Evolutionary conservation across 2,113 vertebrate species (phyloP), one percentile per base, ranked within the genome.

Genomic region (Trematomus loennbergii): DNA sequence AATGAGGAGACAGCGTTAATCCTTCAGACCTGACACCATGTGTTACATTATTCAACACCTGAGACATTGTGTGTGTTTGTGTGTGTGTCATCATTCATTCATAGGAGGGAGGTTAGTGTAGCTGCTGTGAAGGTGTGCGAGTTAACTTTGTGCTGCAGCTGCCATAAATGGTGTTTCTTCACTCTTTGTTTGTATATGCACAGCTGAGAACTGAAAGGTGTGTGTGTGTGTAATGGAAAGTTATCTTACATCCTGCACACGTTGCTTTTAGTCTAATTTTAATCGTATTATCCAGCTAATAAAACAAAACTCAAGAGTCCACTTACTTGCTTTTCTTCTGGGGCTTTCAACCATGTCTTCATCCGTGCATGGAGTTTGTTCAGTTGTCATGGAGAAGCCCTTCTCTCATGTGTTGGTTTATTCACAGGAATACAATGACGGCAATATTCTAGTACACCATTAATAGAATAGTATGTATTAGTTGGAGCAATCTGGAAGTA

Each of bases 41-140:
- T 91, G 91, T 93, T 95, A 1, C 83, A 94, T 92, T 93, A 95
- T 93, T 93, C 75, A 94, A 22, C 77, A 83, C 57, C 52, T 68
- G 45, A 72, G 84, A 49, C 15, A 64, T 16, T 61, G 46, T 29
- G 72, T 16, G 13, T 2, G 50, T 9, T 15, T 43, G 72, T 15
- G 20, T 1, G 48, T 9, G 12, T 17, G 18, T 25, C 72, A 9
- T 64, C 57, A 13, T 61, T 83, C 69, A 0, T 60, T 77, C 40
- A 3, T 40, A 66, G n/a, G 12, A 52, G 22, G 48, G n/a, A 63
- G 13, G 29, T 18, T 5, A 52, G 4, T 16, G 60, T 5, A 33
- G 72, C 61, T 53, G 20, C 20, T 45, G 54, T 29, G 17, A 68
- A 25, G 22, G 54, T 53, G 63, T 74, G 55, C 62, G 57, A 16